Evolutionary conservation across 2,888 invertebrate genomes (phyloP), one percentile per base, ranked within the genome.

Genomic region (Tipula vernalis): DNA sequence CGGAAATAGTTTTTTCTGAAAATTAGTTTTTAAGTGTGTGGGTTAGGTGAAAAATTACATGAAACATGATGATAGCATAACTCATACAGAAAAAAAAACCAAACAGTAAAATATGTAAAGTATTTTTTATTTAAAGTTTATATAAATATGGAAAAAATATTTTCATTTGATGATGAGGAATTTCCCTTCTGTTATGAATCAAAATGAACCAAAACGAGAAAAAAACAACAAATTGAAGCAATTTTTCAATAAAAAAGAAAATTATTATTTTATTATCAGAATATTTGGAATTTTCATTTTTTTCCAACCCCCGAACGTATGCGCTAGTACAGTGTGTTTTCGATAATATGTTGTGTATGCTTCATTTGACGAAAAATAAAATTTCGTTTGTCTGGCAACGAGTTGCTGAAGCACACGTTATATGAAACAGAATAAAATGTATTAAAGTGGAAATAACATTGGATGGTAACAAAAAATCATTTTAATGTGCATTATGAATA

Each of bases 71-170:
- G 28, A 71, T 71, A 28, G 71, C 71, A 71, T 71, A 71, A 71
- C 28, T 71, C 10, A 28, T 28, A 51, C 13, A 3, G 51, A n/a
- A 51, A 51, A 51, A 51, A 51, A 15, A 51, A 28, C 28, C 51
- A 8, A 51, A 51, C 51, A 51, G 51, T 15, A n/a, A 71, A 71
- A 71, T 71, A 71, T 71, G 71, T 71, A 28, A 71, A 71, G 71
- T 71, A 71, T 71, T 71, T 71, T 71, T 71, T 71, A 71, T 71
- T 71, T 71, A 71, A 71, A 71, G 71, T 71, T 71, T 71, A 71
- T 71, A 71, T 28, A 12, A 71, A 71, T 71, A 71, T 71, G 71
- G 8, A 71, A 18, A 28, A 71, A 71, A 71, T 71, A 71, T 71
- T 71, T 71, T 71, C 71, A 71, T 71, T 71, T 71, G 18, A 71